These are phyloP conservation scores for Onychostoma macrolepis DNA, from an alignment of 2,113 vertebrate species.

Conservation along the genomic window DNA sequence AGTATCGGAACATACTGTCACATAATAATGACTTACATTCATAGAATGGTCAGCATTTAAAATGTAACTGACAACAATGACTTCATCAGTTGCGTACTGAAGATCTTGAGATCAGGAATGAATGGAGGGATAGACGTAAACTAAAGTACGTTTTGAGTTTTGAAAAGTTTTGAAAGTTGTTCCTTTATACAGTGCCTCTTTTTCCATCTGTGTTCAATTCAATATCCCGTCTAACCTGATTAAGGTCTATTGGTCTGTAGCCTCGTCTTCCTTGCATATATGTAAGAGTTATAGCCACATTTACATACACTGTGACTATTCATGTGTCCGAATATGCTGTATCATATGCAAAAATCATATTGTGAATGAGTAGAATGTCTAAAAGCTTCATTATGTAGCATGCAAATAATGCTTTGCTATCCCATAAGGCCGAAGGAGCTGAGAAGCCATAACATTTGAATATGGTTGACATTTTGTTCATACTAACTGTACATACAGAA, in stretches of 20 bases:
- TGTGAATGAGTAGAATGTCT: not conserved
- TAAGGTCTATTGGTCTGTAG: not conserved
- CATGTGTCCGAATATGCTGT: not conserved
- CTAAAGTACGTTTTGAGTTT: no score
- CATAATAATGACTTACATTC: not conserved
- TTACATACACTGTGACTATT: not conserved
- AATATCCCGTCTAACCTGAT: no score
- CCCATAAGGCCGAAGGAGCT: not conserved
- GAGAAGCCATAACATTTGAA: not conserved
- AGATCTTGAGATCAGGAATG: no score
- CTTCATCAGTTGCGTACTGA: not conserved
- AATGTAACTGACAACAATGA: not conserved
- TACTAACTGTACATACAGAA: not conserved
- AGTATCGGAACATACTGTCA: not conserved
- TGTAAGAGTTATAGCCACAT: conserved; percentile 8
- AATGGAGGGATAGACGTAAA: no score
- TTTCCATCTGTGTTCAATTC: no score
- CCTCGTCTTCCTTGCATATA: not conserved
- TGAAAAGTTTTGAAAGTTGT: no score
- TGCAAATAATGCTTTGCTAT: not conserved
- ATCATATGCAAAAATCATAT: not conserved
- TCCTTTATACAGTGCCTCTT: no score
- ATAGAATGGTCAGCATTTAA: not conserved
- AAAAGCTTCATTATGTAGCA: not conserved
- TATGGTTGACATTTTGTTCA: not conserved